Base-by-base conservation (phyloP, 1,140 invertebrate genomes). In the Eumeta japonica region DNA sequence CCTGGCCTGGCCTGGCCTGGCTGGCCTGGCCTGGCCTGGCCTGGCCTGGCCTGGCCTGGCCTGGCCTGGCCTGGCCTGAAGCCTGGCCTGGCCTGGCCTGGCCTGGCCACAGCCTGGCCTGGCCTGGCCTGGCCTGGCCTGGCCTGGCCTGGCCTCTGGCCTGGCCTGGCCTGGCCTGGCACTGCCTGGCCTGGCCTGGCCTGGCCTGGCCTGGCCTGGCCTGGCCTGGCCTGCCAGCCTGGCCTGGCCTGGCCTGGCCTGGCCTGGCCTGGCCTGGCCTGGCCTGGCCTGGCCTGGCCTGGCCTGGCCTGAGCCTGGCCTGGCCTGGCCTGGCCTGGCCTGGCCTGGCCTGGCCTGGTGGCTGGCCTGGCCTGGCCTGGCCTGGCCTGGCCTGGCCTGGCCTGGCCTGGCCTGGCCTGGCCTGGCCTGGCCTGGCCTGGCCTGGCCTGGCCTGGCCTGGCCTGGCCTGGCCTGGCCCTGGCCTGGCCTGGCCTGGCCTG, bases 301-400 rank as follows among this genome's bases (percentile, higher is more conserved):
- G 20, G n/a, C 20, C 20, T n/a, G 20, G n/a, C 20, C 20, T 24
- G 20, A 34, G n/a, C 20, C 20, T 24, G 20, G n/a, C 20, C 20
- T 24, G 20, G n/a, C 20, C 45, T 31, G 11, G 48, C 24, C 46
- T 39, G 36, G 37, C 47, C 45, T 31, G 11, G 48, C 24, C 46
- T 39, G 39, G 28, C 20, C 20, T 24, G 39, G 28, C 20, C 20
- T 24, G 20, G n/a, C 20, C 20, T 24, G 20, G n/a, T 7, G 5
- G 5, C n/a, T 5, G n/a, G 5, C 20, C n/a, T 5, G n/a, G 5
- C 20, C n/a, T 5, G n/a, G 5, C 20, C n/a, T 5, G n/a, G 5
- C 20, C n/a, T 5, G n/a, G 5, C 20, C n/a, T 5, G n/a, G 5
- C 20, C n/a, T 5, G n/a, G 5, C 20, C n/a, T 5, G n/a, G 5